phyloP scores from a whole-genome alignment of 2,888 invertebrate species.

The Agonopterix alstromeriana region DNA sequence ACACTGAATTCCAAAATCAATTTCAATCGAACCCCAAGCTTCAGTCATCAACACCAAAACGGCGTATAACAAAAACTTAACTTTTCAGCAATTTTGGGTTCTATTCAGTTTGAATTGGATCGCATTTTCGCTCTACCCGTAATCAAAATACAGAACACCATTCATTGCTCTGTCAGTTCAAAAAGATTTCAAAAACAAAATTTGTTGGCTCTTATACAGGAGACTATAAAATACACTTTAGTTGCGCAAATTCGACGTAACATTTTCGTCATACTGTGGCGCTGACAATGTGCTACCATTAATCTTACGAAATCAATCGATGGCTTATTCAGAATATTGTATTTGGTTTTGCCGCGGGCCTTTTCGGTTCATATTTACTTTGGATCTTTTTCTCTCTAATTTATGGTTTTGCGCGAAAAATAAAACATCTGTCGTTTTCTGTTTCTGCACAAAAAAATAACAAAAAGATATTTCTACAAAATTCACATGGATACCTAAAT shows the following conservation, averaged over 20 bases:
- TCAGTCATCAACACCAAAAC: slow-evolving; percentile 15
- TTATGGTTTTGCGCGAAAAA: slow-evolving; percentile 53
- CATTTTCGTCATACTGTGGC: slow-evolving; percentile 63
- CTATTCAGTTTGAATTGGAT: slow-evolving; percentile 15
- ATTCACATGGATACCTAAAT: slow-evolving; percentile 5
- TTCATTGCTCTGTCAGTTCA: slow-evolving; percentile 52
- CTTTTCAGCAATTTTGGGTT: slow-evolving; percentile 18
- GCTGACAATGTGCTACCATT: slow-evolving; percentile 75
- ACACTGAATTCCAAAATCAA: slow-evolving; percentile 67
- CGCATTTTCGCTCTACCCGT: slow-evolving; percentile 17
- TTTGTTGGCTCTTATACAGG: slow-evolving; percentile 46
- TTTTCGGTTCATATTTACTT: slow-evolving; percentile 70
- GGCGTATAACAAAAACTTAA: slow-evolving; percentile 10
- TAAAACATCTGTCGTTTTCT: slow-evolving; percentile 60
- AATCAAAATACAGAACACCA: slow-evolving; percentile 40
- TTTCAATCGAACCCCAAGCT: slow-evolving; percentile 49
- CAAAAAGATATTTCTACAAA: slow-evolving; percentile 14
- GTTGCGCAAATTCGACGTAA: slow-evolving; percentile 43
- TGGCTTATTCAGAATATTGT: slow-evolving; percentile 76
- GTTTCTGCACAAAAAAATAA: slow-evolving; percentile 18
- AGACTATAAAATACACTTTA: slow-evolving; percentile 52
- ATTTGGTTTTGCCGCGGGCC: slow-evolving; percentile 69
- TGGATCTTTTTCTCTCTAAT: slow-evolving; percentile 70
- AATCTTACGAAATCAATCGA: slow-evolving; percentile 77
- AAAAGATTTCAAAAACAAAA: slow-evolving; percentile 52